Evolutionary conservation across 2,797 vertebrate species (phyloP), one percentile per base, ranked within the genome.

Genomic region (Syngnathus acus): DNA sequence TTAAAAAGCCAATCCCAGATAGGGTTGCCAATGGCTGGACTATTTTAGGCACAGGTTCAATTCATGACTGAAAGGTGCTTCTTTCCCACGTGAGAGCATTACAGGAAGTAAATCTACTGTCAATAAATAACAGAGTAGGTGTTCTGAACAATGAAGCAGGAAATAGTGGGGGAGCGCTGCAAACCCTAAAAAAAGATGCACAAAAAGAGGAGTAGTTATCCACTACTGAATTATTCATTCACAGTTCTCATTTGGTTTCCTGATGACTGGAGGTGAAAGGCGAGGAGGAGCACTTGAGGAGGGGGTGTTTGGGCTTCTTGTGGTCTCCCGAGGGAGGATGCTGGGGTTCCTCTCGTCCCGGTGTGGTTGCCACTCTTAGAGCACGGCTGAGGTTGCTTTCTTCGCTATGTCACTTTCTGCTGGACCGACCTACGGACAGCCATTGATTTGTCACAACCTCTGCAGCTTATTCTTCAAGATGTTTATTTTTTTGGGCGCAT

Each of bases 261-360:
- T 76, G 85, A 82, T 90, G 86, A 87, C 71, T 89, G 74, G 78
- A 88, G 81, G 86, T 88, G 83, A 89, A 85, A 86, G 85, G 77
- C 58, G 83, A 88, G 82, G 5, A 57, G 61, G 59, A 23, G 21
- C 3, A 45, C 9, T 6, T 4, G 5, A 38, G 1, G 61, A 63
- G 6, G 43, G 42, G 40, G 21, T 5, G 42, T 16, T 13, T n/a
- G 14, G 73, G 80, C 75, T 80, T 60, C 77, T 76, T 81, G 82
- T 80, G 71, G 32, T 32, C 32, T 32, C 32, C 32, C 32, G 51
- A 58, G 80, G 81, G 51, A 58, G 80, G 81, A 80, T 71, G 13
- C 72, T 62, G 65, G 26, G 65, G 73, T 69, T 77, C 73, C 75
- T 81, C 69, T 60, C 42, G 72, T 75, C 65, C 62, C 13, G 57